phyloP scores from a whole-genome alignment of 2,797 vertebrate species.

The Phrynocephalus forsythii region DNA sequence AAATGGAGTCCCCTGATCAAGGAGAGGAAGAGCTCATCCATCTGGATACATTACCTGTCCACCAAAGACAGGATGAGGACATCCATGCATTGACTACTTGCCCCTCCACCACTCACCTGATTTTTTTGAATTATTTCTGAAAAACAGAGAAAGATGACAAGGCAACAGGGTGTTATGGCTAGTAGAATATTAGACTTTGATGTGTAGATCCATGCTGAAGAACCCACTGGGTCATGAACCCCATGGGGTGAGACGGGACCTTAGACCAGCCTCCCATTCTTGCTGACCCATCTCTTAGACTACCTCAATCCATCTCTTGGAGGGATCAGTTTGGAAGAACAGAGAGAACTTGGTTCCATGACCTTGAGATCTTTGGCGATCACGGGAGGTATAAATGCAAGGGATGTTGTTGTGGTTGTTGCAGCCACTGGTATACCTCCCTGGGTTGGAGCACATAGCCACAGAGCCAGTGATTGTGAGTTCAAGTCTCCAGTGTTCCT shows the following conservation, averaged over 20 bases:
- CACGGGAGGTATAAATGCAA: neutral
- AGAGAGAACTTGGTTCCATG: neutral
- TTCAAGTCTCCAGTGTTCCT: too few species aligned
- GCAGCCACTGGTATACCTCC: too few species aligned
- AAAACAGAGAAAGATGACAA: neutral
- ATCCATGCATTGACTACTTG: neutral
- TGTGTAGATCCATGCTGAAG: neutral
- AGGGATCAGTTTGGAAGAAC: neutral
- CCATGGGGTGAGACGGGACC: neutral
- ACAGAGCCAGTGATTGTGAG: too few species aligned
- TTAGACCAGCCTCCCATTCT: neutral
- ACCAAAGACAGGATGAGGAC: neutral
- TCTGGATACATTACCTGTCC: neutral
- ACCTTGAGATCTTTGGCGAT: neutral
- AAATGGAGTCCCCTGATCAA: constrained; percentile 16
- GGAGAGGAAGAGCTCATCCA: neutral
- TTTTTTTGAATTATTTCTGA: neutral
- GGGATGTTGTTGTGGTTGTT: neutral
- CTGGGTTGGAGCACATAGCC: too few species aligned
- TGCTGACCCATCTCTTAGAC: neutral
- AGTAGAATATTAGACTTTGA: neutral
- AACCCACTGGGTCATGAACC: neutral
- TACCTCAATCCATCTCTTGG: neutral
- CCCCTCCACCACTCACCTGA: neutral
- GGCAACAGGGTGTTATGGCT: neutral